Evolutionary conservation across 2,797 vertebrate genomes (phyloP).

Genomic region (Carcharodon carcharias): DNA sequence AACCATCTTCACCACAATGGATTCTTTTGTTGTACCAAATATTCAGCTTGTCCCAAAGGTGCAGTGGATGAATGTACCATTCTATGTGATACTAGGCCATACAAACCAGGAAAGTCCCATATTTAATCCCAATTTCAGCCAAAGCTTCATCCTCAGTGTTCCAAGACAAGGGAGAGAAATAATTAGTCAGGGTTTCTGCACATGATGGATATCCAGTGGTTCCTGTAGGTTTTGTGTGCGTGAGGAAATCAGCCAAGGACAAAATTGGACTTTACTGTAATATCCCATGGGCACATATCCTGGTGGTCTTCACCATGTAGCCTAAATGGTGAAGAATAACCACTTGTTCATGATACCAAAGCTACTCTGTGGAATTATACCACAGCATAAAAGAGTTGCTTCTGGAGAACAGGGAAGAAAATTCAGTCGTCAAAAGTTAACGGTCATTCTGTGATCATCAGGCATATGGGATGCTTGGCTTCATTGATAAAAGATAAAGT

Average conservation of each 20-base stretch:
- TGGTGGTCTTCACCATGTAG: neutral
- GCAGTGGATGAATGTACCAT: neutral
- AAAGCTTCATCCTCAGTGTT: neutral
- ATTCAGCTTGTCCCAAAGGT: neutral
- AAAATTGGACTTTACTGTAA: neutral
- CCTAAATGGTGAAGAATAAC: neutral
- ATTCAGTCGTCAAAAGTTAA: constrained; percentile 39
- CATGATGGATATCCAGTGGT: neutral
- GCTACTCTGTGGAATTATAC: constrained; percentile 40
- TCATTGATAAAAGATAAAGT: neutral
- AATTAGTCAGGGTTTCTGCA: neutral
- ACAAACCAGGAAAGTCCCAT: neutral
- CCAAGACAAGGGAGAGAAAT: neutral
- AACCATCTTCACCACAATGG: neutral
- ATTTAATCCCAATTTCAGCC: neutral
- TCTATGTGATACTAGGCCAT: neutral
- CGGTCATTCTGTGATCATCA: constrained; percentile 42
- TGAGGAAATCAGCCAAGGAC: neutral
- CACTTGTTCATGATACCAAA: neutral
- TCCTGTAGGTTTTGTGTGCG: neutral
- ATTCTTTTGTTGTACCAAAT: neutral
- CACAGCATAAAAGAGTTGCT: constrained; percentile 57
- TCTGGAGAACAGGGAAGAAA: neutral
- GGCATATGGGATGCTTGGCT: constrained; percentile 43
- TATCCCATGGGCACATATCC: neutral